A percentile compares a stretch with the other conserved stretches of the same genome.
These are phyloP conservation scores for Zosterops borbonicus DNA, from an alignment of 2,113 vertebrate species.

Conservation along the genomic window DNA sequence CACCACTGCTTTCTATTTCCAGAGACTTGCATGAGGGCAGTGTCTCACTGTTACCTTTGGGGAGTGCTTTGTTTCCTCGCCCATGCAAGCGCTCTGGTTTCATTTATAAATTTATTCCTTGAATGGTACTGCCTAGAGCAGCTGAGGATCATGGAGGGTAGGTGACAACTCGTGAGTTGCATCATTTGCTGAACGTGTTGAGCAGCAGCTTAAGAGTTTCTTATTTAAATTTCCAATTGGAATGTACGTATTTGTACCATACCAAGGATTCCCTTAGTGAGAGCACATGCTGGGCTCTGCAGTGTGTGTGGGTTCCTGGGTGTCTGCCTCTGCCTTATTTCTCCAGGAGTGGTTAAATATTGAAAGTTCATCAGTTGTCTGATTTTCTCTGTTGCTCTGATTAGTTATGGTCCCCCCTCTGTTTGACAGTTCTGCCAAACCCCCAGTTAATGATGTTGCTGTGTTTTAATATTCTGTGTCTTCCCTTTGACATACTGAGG, in stretches of 20 bases:
- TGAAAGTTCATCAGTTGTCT: not conserved
- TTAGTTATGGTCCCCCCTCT: not conserved
- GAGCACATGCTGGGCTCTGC: rapidly evolving
- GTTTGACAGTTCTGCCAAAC: not conserved
- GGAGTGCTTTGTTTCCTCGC: not conserved
- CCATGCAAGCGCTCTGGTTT: not conserved
- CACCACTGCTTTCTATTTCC: not conserved
- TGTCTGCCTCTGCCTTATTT: not conserved
- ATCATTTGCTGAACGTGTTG: not conserved
- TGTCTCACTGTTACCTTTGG: not conserved
- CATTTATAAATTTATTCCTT: not conserved
- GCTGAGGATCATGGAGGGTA: not conserved
- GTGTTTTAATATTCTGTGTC: not conserved
- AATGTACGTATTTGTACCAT: rapidly evolving
- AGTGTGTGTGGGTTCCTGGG: not conserved
- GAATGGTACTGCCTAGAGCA: not conserved
- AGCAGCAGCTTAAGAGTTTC: not conserved
- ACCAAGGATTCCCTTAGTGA: not conserved
- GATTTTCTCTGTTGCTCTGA: not conserved
- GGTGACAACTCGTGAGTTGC: not conserved
- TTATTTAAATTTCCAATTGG: not conserved
- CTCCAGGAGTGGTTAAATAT: not conserved
- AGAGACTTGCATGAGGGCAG: not conserved
- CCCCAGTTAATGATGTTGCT: not conserved
- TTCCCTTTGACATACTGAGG: rapidly evolving